Evolutionary conservation across 2,888 invertebrate species (phyloP), one percentile per base, ranked within the genome.

Genomic region (Harmothoe impar): DNA sequence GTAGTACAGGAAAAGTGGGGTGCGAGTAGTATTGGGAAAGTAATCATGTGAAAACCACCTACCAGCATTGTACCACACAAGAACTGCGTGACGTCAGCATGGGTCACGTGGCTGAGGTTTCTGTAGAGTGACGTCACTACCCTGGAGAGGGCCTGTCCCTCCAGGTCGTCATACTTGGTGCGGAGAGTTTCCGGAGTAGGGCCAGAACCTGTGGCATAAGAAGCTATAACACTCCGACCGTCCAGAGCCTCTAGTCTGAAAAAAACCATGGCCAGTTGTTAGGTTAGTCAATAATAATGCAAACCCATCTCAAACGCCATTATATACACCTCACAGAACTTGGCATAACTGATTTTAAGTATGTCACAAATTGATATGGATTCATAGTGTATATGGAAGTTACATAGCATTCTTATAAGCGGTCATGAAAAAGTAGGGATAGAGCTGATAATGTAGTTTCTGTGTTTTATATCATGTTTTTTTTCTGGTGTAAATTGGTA

Each of bases 61-160:
- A 86, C 86, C 52, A 29, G 54, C 86, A 86, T 86, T n/a, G 86
- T 86, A 25, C 1, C 0, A 31, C 86, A 86, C 20, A 86, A 23
- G 86, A 86, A 86, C 56, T 54, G 20, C 29, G 25, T 0, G 29
- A 86, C 31, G 1, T 52, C 86, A 20, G 54, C 54, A 10, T 52
- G 25, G 5, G 86, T 23, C 1, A 54, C 33, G 56, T 54, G 54
- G 54, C 29, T 29, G 7, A 86, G 31, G 52, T 52, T 52, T 29
- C 25, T 52, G 86, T 20, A 31, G 3, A 86, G 56, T 86, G 86
- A 86, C 52, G 86, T 56, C 52, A 56, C 33, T 15, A 86, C 86
- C 33, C 86, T 86, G 86, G 52, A 52, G 54, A 86, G 56, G 29
- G 86, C 52, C 54, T 17, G 54, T 0, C 23, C 54, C 86, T 86